Evolutionary conservation across 2,888 invertebrate species (phyloP).

Genomic region (Dicranocentrus wangi): DNA sequence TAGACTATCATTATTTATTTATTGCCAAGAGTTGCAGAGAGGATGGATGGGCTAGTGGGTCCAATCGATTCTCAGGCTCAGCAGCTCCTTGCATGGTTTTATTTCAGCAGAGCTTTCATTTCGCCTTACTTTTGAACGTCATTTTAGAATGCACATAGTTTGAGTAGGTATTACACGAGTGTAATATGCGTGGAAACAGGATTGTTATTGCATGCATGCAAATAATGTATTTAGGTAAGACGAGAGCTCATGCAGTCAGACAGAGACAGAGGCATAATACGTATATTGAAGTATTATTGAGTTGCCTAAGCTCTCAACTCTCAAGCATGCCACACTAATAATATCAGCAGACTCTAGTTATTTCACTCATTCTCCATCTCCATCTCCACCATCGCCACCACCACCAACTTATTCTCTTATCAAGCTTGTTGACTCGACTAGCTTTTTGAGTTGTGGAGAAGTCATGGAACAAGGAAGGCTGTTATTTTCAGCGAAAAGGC

Average conservation of each 20-base stretch:
- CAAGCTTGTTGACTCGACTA: constrained; percentile 27
- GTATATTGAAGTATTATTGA: neutral
- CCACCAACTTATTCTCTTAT: too few species aligned
- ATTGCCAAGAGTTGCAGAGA: constrained; percentile 56
- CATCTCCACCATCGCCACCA: too few species aligned
- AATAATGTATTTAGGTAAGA: constrained; percentile 29
- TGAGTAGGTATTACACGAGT: constrained; percentile 12
- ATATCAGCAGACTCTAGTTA: too few species aligned
- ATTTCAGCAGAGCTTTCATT: neutral
- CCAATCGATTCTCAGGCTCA: neutral
- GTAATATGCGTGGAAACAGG: neutral
- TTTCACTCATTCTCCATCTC: too few species aligned
- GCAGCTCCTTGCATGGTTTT: neutral
- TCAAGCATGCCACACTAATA: neutral
- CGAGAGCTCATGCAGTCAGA: too few species aligned
- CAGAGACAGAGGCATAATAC: neutral
- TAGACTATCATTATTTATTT: constrained; percentile 2
- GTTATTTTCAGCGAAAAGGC: constrained; percentile 29
- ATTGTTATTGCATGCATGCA: constrained; percentile 40
- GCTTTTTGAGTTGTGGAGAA: constrained; percentile 3
- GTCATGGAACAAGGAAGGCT: constrained; percentile 44
- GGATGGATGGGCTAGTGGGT: neutral
- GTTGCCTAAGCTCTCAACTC: neutral
- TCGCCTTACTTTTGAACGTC: constrained; percentile 1
- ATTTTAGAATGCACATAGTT: constrained; percentile 6